Percentiles rank a stretch among this genome's conserved stretches.
Evolutionary conservation across 1,140 invertebrate genomes (phyloP).

Genomic region (Ectropis grisescens): DNA sequence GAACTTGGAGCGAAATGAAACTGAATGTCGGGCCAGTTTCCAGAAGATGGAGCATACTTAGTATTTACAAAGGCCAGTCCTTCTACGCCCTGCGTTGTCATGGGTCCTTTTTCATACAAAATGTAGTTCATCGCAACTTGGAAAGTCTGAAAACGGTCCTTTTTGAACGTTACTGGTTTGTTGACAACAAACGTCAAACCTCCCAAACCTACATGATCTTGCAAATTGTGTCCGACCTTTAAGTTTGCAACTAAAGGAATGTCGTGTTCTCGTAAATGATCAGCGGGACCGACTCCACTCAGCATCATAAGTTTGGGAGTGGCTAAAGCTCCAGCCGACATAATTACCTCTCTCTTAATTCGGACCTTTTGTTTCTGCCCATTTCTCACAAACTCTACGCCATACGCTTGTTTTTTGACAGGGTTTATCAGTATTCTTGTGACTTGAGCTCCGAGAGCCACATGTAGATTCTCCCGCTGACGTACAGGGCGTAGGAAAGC

Average conservation of each 20-base stretch:
- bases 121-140: conserved; percentile 86
- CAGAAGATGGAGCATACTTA: conserved; percentile 80
- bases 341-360: conserved; percentile 82
- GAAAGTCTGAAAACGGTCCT: conserved; percentile 81
- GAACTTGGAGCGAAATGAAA: conserved; percentile 89
- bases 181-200: conserved; percentile 87
- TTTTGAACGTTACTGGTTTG: conserved; percentile 84
- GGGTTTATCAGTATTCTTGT: conserved; percentile 79
- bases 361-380: conserved; percentile 75
- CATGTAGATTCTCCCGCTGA: conserved; percentile 83
- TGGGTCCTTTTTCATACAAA: conserved; percentile 81
- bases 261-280: conserved; percentile 81
- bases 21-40: conserved; percentile 87
- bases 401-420: conserved; percentile 78
- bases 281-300: conserved; percentile 86
- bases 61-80: conserved; percentile 88
- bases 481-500: conserved; percentile 88
- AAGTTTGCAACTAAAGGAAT: conserved; percentile 83
- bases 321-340: conserved; percentile 86
- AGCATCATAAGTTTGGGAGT: conserved; percentile 91
- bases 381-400: conserved; percentile 81
- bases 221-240: conserved; percentile 86
- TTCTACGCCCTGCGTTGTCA: conserved; percentile 87
- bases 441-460: conserved; percentile 84
- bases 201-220: conserved; percentile 87